Base-by-base conservation (phyloP, 2,113 vertebrate species). In the Conger conger region DNA sequence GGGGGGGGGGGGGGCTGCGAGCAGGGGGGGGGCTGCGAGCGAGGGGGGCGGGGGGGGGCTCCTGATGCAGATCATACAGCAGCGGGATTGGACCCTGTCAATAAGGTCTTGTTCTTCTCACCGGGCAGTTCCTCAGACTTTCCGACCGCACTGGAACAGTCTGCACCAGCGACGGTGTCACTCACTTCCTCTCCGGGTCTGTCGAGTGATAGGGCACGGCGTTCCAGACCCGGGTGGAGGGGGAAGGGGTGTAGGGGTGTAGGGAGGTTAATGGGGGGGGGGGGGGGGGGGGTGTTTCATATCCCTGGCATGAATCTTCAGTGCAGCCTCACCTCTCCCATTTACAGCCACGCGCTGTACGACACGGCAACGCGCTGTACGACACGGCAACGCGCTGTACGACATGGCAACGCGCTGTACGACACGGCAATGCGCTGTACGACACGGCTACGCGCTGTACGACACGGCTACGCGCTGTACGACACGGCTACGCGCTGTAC, bases 81-180 rank as follows among this genome's bases (percentile, higher is more conserved):
- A 91, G 89, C 88, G 76, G 63, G 88, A 93, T 89, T 94, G 92
- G 93, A 93, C 91, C 88, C 93, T 94, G 96, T 96, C 96, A 96
- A 91, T 95, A 95, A 96, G 94, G 96, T 96, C 96, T 96, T 95
- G 93, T 96, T 96, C 96, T 95, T 95, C 93, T 97, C 94, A 95
- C 92, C 93, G 87, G 92, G 92, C 94, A 89, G 27, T 94, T 94
- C 91, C 94, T 97, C 96, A 97, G 86, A 97, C 92, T 97, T 98
- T 97, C 97, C 96, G 94, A 94, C 95, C 83, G 40, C 93, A 94
- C 94, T 96, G 97, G 96, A 98, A 99, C 95, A 96, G 96, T 97
- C 88, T 93, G 91, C 96, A 94, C 95, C 86, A 95, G 94, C 94
- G n/a, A n/a, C n/a, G 92, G 89, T 94, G 96, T 95, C 95, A 96